phyloP scores from a whole-genome alignment of 2,797 vertebrate species.

The Argyrosomus regius region DNA sequence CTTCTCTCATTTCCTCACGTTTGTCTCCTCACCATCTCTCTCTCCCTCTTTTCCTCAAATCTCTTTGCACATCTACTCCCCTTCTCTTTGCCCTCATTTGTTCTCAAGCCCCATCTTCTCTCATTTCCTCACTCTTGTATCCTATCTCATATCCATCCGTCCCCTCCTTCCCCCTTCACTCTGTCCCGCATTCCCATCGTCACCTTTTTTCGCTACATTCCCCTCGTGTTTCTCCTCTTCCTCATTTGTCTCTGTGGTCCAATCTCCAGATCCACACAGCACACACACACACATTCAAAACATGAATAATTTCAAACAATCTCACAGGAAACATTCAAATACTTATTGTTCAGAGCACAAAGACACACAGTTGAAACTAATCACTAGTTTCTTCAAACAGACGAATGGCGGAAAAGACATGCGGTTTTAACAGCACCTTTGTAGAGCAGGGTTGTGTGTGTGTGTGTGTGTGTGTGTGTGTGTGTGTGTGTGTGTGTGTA shows the following conservation, averaged over 20 bases:
- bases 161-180: constrained; percentile 4
- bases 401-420: constrained; percentile 44
- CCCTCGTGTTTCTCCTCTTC: constrained; percentile 10
- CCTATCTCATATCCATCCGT: constrained; percentile 57
- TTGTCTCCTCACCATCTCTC: constrained; percentile 60
- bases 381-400: constrained; percentile 74
- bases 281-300: constrained; percentile 58
- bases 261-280: constrained; percentile 54
- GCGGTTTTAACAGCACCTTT: constrained; percentile 60
- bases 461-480: constrained; percentile 5
- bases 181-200: constrained; percentile 19
- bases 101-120: constrained; percentile 62
- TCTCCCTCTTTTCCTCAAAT: constrained; percentile 26
- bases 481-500: not conserved
- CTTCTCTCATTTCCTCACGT: constrained; percentile 81
- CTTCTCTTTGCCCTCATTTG: constrained; percentile 59
- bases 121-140: constrained; percentile 68
- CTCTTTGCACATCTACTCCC: constrained; percentile 49
- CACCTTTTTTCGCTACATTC: constrained; percentile 36
- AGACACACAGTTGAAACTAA: constrained; percentile 68
- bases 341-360: constrained; percentile 75
- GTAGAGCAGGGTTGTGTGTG: constrained; percentile 24
- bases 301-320: constrained; percentile 54
- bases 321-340: constrained; percentile 67
- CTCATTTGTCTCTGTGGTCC: constrained; percentile 44